A percentile compares a stretch with the other conserved stretches of the same genome.
Conservation (phyloP, 2,888 invertebrate genomes). For the Acheta domesticus region DNA sequence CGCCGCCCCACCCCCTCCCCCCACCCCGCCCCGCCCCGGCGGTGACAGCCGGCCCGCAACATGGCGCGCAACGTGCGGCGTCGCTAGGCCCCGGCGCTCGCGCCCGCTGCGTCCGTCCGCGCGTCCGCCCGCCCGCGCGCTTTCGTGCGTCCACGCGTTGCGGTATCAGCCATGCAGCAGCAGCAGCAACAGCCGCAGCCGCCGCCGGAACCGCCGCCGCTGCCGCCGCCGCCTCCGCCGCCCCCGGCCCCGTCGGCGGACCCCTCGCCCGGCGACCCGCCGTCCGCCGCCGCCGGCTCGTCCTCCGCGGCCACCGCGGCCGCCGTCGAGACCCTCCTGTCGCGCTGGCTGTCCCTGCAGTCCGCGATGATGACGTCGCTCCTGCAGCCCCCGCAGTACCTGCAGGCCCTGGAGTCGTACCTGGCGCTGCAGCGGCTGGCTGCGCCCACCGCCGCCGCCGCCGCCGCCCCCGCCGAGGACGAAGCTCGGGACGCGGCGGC, state of each 20-base stretch:
- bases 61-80: neutral
- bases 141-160: neutral
- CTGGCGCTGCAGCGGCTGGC: slow-evolving; percentile 77
- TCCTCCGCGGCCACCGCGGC: slow-evolving; percentile 49
- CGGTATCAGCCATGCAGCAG: neutral
- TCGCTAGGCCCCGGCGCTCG: neutral
- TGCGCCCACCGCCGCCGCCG: slow-evolving; percentile 33
- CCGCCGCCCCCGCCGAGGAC: slow-evolving; percentile 41
- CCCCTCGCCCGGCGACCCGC: neutral
- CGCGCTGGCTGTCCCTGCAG: slow-evolving; percentile 65
- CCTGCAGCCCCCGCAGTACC: slow-evolving; percentile 78
- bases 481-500: slow-evolving; percentile 41
- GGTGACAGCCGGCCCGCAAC: neutral
- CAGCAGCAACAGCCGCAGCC: slow-evolving; percentile 11
- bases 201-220: neutral
- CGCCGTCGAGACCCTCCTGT: slow-evolving; percentile 61
- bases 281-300: neutral
- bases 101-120: neutral
- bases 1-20: neutral
- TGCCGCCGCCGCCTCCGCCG: neutral
- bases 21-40: neutral
- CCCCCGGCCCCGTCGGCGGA: neutral
- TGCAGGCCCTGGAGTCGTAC: slow-evolving; percentile 83
- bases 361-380: slow-evolving; percentile 81
- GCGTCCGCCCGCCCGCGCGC: neutral